Conservation (phyloP, 1,140 invertebrate genomes). For the Trichoplusia ni region DNA sequence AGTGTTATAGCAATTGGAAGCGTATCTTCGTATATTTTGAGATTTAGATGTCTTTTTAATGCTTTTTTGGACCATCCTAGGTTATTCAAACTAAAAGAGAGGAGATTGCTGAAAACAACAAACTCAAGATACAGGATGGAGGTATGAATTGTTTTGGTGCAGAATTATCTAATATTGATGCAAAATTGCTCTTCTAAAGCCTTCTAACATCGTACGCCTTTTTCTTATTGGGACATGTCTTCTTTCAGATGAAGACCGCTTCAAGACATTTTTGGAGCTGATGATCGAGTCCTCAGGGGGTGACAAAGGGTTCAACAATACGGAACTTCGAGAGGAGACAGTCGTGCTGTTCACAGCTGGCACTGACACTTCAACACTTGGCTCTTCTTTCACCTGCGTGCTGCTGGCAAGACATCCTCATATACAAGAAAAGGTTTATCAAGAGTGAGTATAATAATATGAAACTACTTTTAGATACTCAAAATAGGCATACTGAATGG, state of each 20-base stretch:
- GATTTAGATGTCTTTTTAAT: too few species aligned
- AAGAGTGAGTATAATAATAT: not conserved
- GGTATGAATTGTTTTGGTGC: not conserved
- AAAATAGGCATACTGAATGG: too few species aligned
- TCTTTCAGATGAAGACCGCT: not conserved
- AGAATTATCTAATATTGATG: not conserved
- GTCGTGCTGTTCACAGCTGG: not conserved
- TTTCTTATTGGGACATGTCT: too few species aligned
- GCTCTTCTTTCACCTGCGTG: not conserved
- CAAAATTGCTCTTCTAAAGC: not conserved
- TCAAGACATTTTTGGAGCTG: not conserved
- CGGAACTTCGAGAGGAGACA: not conserved
- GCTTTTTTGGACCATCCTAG: too few species aligned
- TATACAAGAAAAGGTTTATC: conserved; percentile 8
- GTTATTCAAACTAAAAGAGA: not conserved
- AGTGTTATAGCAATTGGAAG: not conserved
- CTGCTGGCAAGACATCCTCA: conserved; percentile 7
- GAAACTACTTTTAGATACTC: too few species aligned
- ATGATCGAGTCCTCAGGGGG: conserved; percentile 8
- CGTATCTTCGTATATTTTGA: too few species aligned
- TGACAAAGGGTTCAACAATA: not conserved
- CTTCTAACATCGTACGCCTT: not conserved
- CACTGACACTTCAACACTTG: conserved; percentile 2
- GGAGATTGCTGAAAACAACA: not conserved
- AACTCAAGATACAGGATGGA: not conserved